These are phyloP conservation scores for Diorhabda elongata DNA, from an alignment of 1,140 invertebrate species.

Conservation along the genomic window DNA sequence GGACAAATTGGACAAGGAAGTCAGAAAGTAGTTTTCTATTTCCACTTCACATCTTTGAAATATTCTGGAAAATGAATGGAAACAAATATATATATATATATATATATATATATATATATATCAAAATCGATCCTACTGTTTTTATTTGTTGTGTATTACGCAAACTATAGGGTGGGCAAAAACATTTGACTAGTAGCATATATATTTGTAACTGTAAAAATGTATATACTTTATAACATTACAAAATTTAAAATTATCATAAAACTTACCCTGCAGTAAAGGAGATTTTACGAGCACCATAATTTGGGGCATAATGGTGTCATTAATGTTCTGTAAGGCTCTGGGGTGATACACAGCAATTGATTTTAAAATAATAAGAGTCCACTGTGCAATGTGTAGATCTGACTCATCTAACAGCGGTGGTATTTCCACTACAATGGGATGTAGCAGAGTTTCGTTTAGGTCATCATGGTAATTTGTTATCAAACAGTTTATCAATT, in stretches of 20 bases:
- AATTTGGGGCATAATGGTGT: constrained; percentile 78
- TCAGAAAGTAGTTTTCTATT: too few relatives aligned
- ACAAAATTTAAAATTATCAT: constrained; percentile 6
- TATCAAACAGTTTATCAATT: constrained; percentile 80
- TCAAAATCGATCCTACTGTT: too few relatives aligned
- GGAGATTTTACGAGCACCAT: constrained; percentile 85
- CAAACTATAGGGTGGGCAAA: too few relatives aligned
- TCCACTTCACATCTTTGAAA: too few relatives aligned
- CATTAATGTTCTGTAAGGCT: constrained; percentile 51
- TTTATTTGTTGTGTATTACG: too few relatives aligned
- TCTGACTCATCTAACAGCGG: constrained; percentile 89
- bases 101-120: too few relatives aligned
- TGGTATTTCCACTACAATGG: constrained; percentile 71
- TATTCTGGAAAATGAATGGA: too few relatives aligned
- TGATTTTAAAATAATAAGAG: constrained; percentile 71
- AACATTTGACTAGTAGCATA: too few relatives aligned
- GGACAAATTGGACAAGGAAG: too few relatives aligned
- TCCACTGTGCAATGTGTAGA: constrained; percentile 92
- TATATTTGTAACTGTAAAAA: too few relatives aligned
- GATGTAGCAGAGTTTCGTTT: constrained; percentile 36
- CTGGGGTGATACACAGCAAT: constrained; percentile 67
- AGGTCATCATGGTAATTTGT: constrained; percentile 43
- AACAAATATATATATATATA: too few relatives aligned
- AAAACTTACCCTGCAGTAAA: constrained; percentile 67
- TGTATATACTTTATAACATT: not conserved